phyloP scores from a whole-genome alignment of 1,140 invertebrate species.

The Heliconius eleuchia region DNA sequence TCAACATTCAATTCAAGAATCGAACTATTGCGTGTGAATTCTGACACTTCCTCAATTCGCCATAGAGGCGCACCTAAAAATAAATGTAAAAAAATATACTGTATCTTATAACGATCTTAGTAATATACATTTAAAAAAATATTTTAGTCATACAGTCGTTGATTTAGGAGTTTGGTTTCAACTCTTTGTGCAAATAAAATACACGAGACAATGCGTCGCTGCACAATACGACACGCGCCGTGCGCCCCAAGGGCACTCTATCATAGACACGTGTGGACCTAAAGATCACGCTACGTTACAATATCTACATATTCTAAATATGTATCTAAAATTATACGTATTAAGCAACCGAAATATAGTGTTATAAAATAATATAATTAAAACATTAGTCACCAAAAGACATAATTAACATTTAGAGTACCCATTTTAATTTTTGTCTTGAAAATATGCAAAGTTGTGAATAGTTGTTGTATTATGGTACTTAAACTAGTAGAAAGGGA shows the following conservation, averaged over 20 bases:
- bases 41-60: no score
- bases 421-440: no score
- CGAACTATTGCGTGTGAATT: no score
- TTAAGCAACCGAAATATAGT: background rate
- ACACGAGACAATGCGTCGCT: conserved; percentile 46
- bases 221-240: conserved; percentile 60
- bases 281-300: conserved; percentile 29
- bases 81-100: background rate
- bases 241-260: conserved; percentile 56
- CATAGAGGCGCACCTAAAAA: no score
- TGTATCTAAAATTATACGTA: background rate
- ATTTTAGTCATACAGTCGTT: background rate
- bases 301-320: conserved; percentile 11
- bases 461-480: background rate
- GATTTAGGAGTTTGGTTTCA: conserved; percentile 47
- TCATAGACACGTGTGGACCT: conserved; percentile 42
- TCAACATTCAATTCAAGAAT: no score
- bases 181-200: conserved; percentile 49
- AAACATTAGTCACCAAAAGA: background rate
- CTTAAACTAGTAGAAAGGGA: conserved; percentile 16
- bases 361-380: background rate
- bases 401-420: background rate
- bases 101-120: background rate
- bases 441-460: no score
- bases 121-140: background rate